Base-by-base conservation (phyloP, 2,113 vertebrate genomes). In the Pleuronectes platessa region DNA sequence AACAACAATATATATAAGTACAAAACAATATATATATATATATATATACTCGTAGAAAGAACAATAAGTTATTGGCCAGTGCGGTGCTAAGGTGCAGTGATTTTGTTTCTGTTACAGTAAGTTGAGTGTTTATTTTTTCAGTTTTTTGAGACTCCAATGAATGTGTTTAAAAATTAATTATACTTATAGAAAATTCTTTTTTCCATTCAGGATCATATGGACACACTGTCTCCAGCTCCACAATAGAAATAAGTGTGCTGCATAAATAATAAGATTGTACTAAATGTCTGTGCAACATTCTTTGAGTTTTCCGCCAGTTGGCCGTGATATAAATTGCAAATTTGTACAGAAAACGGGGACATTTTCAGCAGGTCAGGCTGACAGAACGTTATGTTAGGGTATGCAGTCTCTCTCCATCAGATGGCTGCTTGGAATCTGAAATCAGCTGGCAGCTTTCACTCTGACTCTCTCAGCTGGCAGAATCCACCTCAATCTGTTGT, bases 371-470 rank as follows among this genome's bases (percentile, higher is more conserved):
- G 58, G 3, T 20, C 58, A 67, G 60, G 13, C 62, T 74, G 47
- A 35, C 63, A 70, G 75, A 68, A 65, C 61, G 4, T 72, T 68
- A 49, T 24, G 56, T 40, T 68, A 72, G 27, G 37, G 56, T 45
- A 62, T 31, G 65, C 51, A 24, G 56, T 26, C 56, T 53, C 61
- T 31, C 31, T 65, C 37, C 40, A 35, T 79, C 75, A 79, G 73
- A 79, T 77, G 69, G 72, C 55, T 56, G 55, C 13, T 45, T 70
- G n/a, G 49, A 75, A 49, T 82, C 61, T 45, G 69, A 70, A 63
- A 73, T 61, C 47, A 68, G 64, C 56, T 68, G 68, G n/a, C 51
- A 66, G 51, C 58, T 54, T 54, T 69, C 27, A 59, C 15, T 59
- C 14, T 13, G 35, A 45, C 21, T 42, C 45, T 65, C 13, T 67